A percentile compares a stretch with the other conserved stretches of the same genome.
Evolutionary conservation across 1,140 invertebrate genomes (phyloP).

Genomic region (Calliphora vicina): DNA sequence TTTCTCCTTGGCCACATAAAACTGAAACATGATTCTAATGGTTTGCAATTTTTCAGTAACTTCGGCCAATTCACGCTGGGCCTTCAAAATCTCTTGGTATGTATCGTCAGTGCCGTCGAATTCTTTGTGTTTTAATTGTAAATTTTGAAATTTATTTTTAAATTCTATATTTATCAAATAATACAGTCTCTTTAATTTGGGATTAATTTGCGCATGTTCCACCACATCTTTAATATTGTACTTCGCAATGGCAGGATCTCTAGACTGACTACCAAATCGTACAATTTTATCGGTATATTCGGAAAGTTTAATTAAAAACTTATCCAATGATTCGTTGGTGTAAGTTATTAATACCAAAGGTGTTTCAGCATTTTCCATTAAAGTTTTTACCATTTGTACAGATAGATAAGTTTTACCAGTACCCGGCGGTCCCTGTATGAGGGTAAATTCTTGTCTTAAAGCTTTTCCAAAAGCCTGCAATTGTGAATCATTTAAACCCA

Average conservation of each 20-base stretch:
- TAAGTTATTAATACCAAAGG: conserved; percentile 83
- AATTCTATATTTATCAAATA: conserved; percentile 54
- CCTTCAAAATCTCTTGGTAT: conserved; percentile 56
- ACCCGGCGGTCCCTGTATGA: conserved; percentile 84
- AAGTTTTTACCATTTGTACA: conserved; percentile 70
- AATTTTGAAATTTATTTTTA: conserved; percentile 49
- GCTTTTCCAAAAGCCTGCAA: conserved; percentile 68
- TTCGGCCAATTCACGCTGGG: conserved; percentile 42
- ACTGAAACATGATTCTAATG: conserved; percentile 51
- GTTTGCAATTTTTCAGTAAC: conserved; percentile 50
- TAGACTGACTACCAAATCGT: conserved; percentile 76
- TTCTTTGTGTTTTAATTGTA: conserved; percentile 49
- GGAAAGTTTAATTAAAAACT: conserved; percentile 81
- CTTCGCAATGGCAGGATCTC: conserved; percentile 43
- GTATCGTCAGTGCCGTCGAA: conserved; percentile 58
- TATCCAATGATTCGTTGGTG: conserved; percentile 89
- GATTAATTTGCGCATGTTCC: conserved; percentile 36
- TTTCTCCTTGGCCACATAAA: conserved; percentile 45
- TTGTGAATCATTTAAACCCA: conserved; percentile 65
- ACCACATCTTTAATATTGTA: conserved; percentile 44
- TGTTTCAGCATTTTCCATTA: conserved; percentile 66
- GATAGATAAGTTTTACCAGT: conserved; percentile 85
- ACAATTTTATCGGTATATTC: conserved; percentile 68
- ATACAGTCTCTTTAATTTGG: conserved; percentile 49
- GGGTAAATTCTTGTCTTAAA: conserved; percentile 70